Evolutionary conservation across 2,888 invertebrate species (phyloP).

Genomic region (Mesorhabditis sp.): DNA sequence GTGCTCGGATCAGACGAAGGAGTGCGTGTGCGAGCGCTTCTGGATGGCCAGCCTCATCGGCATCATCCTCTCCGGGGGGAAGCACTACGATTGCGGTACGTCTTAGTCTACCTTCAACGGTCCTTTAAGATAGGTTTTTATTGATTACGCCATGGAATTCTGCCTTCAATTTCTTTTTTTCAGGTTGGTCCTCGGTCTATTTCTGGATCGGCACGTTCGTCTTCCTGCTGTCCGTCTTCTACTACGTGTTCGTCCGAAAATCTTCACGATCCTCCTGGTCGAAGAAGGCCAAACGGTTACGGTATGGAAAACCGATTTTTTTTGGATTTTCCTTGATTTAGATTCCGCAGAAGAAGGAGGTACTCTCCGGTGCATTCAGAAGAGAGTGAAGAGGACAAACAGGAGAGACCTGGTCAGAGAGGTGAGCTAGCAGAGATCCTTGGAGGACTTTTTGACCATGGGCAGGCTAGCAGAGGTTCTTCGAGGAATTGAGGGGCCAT

Average conservation of each 20-base stretch:
- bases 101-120: neutral
- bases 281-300: neutral
- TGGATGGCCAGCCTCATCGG: constrained; percentile 26
- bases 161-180: neutral
- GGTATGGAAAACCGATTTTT: neutral
- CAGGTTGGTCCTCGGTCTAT: constrained; percentile 17
- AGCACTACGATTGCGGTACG: constrained; percentile 15
- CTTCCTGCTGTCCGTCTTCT: neutral
- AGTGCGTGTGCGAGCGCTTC: constrained; percentile 26
- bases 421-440: too few species aligned
- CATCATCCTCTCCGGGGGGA: constrained; percentile 12
- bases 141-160: neutral
- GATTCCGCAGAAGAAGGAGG: neutral
- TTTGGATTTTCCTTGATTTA: neutral
- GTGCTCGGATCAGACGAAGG: constrained; percentile 25
- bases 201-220: constrained; percentile 13
- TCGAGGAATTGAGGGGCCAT: too few species aligned
- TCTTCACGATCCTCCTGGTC: constrained; percentile 7
- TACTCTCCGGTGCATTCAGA: neutral
- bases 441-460: too few species aligned
- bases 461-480: too few species aligned
- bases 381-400: neutral
- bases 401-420: too few species aligned
- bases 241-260: constrained; percentile 6
- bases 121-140: neutral